Evolutionary conservation across 1,140 invertebrate species (phyloP).

Genomic region (Macrocentrus cingulum): DNA sequence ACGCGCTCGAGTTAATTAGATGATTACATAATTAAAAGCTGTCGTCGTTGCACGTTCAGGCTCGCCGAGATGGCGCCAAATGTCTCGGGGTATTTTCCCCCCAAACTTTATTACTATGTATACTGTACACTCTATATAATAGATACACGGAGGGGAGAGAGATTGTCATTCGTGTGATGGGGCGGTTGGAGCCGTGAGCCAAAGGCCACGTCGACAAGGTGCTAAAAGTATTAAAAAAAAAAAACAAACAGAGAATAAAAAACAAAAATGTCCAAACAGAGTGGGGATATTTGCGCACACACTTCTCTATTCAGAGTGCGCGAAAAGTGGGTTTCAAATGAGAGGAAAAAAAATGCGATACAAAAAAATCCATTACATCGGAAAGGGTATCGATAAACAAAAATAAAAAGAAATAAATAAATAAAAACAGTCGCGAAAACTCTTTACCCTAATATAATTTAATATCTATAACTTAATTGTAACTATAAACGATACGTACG

Average conservation of each 20-base stretch:
- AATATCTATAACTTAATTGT: constrained; percentile 56
- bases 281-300: too few relatives aligned
- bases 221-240: constrained; percentile 48
- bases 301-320: too few relatives aligned
- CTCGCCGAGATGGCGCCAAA: constrained; percentile 21
- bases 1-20: constrained; percentile 43
- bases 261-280: neutral
- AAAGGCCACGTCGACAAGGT: constrained; percentile 45
- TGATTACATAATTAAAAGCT: constrained; percentile 43
- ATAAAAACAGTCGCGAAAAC: constrained; percentile 13
- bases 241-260: constrained; percentile 8
- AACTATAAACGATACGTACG: constrained; percentile 60
- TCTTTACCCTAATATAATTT: constrained; percentile 47
- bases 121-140: neutral
- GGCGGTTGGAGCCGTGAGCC: constrained; percentile 33
- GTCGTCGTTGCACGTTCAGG: constrained; percentile 28
- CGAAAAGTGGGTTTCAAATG: too few relatives aligned
- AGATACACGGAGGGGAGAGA: neutral
- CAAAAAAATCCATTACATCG: too few relatives aligned
- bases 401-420: neutral
- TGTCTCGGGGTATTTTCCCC: too few relatives aligned
- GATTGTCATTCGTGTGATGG: neutral
- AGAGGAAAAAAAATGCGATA: neutral
- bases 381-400: too few relatives aligned
- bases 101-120: too few relatives aligned